These are phyloP conservation scores for Cyclophora albipunctata DNA, from an alignment of 2,888 invertebrate genomes.

Conservation along the genomic window DNA sequence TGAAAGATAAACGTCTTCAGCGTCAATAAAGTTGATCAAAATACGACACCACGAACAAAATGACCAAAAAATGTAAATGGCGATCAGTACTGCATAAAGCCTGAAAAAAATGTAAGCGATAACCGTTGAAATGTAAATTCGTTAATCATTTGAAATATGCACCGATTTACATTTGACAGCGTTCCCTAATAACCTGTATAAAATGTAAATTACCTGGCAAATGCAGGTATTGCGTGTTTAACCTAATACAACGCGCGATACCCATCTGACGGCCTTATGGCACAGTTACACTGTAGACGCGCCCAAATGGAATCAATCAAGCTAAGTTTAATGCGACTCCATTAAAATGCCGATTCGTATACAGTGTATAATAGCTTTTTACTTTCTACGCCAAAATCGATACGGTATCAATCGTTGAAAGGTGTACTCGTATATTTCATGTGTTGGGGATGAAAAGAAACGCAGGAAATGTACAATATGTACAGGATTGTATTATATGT, in stretches of 20 bases:
- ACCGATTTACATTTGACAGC: conserved; percentile 10
- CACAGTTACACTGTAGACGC: conserved; percentile 22
- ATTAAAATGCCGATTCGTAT: conserved; percentile 10
- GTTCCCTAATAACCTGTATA: conserved; percentile 18
- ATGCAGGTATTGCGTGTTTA: conserved; percentile 39
- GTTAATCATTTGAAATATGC: conserved; percentile 10
- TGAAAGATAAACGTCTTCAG: too few relatives aligned
- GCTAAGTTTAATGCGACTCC: conserved; percentile 38
- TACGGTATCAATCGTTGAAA: background rate
- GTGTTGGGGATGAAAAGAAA: too few relatives aligned
- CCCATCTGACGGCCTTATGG: conserved; percentile 25
- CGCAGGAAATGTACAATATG: too few relatives aligned
- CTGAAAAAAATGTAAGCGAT: too few relatives aligned
- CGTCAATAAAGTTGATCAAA: too few relatives aligned
- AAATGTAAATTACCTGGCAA: conserved; percentile 31
- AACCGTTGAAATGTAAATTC: too few relatives aligned
- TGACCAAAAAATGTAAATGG: too few relatives aligned
- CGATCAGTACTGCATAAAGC: too few relatives aligned
- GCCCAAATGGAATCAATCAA: conserved; percentile 61
- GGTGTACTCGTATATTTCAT: background rate
- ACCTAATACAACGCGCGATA: conserved; percentile 26
- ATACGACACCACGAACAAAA: too few relatives aligned
- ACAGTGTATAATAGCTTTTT: conserved; percentile 7
- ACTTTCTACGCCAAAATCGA: conserved; percentile 4
- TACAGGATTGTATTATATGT: too few relatives aligned